These are phyloP conservation scores for Triplophysa yarkandensis DNA, from an alignment of 2,797 vertebrate genomes.

Conservation along the genomic window DNA sequence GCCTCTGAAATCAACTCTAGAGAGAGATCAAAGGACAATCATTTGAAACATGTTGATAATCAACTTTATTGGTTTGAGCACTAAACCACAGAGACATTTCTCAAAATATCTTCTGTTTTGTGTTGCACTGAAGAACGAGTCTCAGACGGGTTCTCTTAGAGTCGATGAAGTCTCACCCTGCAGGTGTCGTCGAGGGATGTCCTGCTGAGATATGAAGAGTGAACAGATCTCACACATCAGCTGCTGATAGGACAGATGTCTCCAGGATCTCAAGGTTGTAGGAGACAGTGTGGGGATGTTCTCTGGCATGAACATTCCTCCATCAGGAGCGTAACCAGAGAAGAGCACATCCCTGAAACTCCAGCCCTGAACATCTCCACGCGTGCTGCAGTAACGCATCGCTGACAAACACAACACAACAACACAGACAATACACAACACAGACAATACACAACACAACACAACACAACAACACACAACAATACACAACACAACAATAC, in stretches of 20 bases:
- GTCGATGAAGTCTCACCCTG: conserved; percentile 79
- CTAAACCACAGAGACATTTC: too few relatives aligned
- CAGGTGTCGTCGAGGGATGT: conserved; percentile 76
- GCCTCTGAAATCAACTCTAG: conserved; percentile 80
- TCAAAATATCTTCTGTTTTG: too few relatives aligned
- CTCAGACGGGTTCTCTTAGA: too few relatives aligned
- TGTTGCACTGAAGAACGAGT: too few relatives aligned
- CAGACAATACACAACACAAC: too few relatives aligned
- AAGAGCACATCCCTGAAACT: conserved; percentile 85
- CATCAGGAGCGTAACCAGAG: conserved; percentile 85
- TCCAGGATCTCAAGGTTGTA: conserved; percentile 78
- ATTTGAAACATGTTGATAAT: neutral
- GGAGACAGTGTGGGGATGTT: conserved; percentile 73
- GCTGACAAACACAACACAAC: neutral
- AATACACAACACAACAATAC: too few relatives aligned
- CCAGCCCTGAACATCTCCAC: conserved; percentile 70
- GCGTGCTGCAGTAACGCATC: conserved; percentile 88
- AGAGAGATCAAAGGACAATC: neutral
- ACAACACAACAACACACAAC: too few relatives aligned
- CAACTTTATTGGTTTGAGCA: too few relatives aligned
- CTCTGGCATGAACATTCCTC: conserved; percentile 91
- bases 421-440: too few relatives aligned
- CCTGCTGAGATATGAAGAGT: conserved; percentile 76
- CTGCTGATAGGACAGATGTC: conserved; percentile 72
- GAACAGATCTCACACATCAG: conserved; percentile 85